Evolutionary conservation across 1,140 invertebrate genomes (phyloP), one percentile per base, ranked within the genome.

Genomic region (Pentalonia nigronervosa): DNA sequence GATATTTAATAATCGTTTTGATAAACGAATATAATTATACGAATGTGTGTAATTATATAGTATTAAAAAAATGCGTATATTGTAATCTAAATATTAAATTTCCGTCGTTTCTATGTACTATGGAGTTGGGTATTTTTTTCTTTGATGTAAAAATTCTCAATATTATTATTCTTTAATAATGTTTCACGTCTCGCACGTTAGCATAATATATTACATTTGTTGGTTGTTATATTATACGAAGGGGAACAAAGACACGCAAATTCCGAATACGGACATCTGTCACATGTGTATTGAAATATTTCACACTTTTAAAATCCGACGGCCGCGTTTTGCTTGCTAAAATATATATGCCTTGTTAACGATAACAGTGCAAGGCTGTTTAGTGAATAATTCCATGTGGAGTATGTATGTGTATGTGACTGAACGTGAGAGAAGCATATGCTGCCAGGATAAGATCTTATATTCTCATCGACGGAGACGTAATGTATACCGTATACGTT

Each of bases 351-450:
- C 48, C 88, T 89, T 23, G 88, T 89, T 89, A 89, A 89, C 88
- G 88, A 89, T 34, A 25, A 36, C 30, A 25, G 53, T 11, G 34
- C 9, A 56, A 36, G 34, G 30, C 88, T 53, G 88, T 89, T 41
- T 56, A 36, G 88, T 56, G 23, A 89, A 89, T 41, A 56, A 89
- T 89, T 56, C 88, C 88, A 89, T 89, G 56, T 89, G 87, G 48
- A 23, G 48, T 89, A 56, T 89, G 84, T 30, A 34, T 34, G 11
- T 45, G 45, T 48, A 30, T 88, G 50, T 89, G 88, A 89, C 88
- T 48, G 48, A 56, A 89, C 21, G 50, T 41, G 23, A 89, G 50
- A 36, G 8, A 56, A 50, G 53, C 34, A 53, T 89, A 53, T 56
- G 34, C 34, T 9, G 7, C 88, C 23, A 76, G 50, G 34, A 89